Evolutionary conservation across 1,140 invertebrate species (phyloP), one percentile per base, ranked within the genome.

Genomic region (Bombus sibiricus): DNA sequence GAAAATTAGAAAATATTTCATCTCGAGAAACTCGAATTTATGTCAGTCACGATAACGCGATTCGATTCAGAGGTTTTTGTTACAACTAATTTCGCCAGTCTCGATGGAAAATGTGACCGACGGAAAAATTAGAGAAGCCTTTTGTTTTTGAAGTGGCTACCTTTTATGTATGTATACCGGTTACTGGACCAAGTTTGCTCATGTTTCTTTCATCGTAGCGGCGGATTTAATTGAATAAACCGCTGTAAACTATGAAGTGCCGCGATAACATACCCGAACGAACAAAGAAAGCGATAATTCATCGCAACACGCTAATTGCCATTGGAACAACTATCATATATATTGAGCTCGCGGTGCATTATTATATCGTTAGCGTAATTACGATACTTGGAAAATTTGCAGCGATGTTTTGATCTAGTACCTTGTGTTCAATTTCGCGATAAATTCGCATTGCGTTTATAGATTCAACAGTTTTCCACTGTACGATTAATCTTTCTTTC

Each of bases 191-290:
- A 53, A 74, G 32, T 22, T 74, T 6, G 41, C 41, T 74, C 73
- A 15, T 34, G 43, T 74, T 53, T 74, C 43, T 74, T 74, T 74
- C 73, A 28, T 74, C 43, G 73, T 22, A 5, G 4, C 73, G 15
- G 41, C 32, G 43, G 32, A 74, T 74, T 74, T 74, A 34, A 74
- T 74, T 25, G n/a, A 53, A 53, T 53, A 74, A 74, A 53, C 41
- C n/a, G 8, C 22, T 10, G 9, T 12, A 15, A 32, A 32, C 73
- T n/a, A 3, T 5, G 5, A 74, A 74, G 22, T 25, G 43, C 72
- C 1, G 32, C 18, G 15, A 32, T 32, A 32, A 8, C 15, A 8
- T 22, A 34, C 0, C 68, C 68, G 34, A 37, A 22, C 32, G 22
- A 41, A n/a, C 39, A 22, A 34, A 32, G n/a, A 78, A 41, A 78